phyloP scores from a whole-genome alignment of 1,140 invertebrate genomes.

The Drosophila bocki region DNA sequence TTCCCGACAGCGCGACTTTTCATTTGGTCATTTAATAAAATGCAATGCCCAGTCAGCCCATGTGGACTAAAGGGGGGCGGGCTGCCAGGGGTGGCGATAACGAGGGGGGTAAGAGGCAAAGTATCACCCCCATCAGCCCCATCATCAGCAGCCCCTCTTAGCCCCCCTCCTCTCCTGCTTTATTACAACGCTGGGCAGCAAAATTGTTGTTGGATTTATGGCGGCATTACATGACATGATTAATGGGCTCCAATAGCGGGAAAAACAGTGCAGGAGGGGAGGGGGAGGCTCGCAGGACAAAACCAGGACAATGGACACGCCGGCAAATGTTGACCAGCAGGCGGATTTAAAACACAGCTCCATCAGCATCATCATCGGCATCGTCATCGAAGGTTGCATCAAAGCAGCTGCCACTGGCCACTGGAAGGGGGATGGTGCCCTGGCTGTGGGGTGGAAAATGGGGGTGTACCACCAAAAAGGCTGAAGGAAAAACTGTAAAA shows the following conservation, averaged over 20 bases:
- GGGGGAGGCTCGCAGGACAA: background rate
- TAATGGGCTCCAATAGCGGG: constrained; percentile 66
- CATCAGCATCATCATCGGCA: constrained; percentile 36
- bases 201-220: constrained; percentile 83
- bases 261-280: constrained; percentile 12
- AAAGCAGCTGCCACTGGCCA: constrained; percentile 34
- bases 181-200: constrained; percentile 49
- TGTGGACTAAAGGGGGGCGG: constrained; percentile 6
- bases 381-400: constrained; percentile 24
- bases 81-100: constrained; percentile 1
- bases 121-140: background rate
- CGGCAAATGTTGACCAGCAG: constrained; percentile 55
- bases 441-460: background rate
- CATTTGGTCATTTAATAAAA: constrained; percentile 83
- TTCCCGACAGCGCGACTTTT: constrained; percentile 76
- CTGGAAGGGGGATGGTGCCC: background rate
- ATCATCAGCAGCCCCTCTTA: background rate
- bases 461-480: background rate
- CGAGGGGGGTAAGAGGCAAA: background rate
- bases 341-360: constrained; percentile 50
- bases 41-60: constrained; percentile 61
- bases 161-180: constrained; percentile 8
- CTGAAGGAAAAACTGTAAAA: background rate
- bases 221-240: constrained; percentile 82
- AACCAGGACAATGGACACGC: constrained; percentile 55